These are phyloP conservation scores for Synergus gifuensis DNA, from an alignment of 2,888 invertebrate species.

Conservation along the genomic window DNA sequence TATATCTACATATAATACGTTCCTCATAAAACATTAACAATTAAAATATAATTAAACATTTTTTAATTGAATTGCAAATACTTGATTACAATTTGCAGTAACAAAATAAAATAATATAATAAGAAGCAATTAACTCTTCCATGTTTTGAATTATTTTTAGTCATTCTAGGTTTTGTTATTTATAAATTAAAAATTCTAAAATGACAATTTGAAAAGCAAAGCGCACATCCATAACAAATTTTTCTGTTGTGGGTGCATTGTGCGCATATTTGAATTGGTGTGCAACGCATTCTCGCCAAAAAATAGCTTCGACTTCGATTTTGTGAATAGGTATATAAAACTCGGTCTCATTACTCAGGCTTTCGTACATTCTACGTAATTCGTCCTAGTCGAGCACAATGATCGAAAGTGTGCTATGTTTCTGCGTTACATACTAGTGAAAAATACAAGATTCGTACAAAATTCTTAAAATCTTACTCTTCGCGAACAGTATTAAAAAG, in stretches of 20 bases:
- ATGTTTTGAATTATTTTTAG: background rate
- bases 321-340: conserved; percentile 33
- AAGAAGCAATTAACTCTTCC: background rate
- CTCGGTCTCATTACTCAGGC: conserved; percentile 11
- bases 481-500: conserved; percentile 59
- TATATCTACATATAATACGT: background rate
- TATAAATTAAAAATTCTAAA: background rate
- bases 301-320: conserved; percentile 12
- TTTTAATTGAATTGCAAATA: background rate
- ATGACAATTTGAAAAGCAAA: conserved; percentile 27
- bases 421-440: background rate
- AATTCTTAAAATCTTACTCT: conserved; percentile 60
- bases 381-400: conserved; percentile 55
- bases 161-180: background rate
- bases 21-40: background rate
- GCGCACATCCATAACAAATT: conserved; percentile 5
- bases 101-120: background rate
- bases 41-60: background rate
- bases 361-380: conserved; percentile 47
- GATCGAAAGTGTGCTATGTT: conserved; percentile 49
- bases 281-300: conserved; percentile 9
- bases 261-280: conserved; percentile 13
- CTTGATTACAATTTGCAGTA: background rate
- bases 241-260: background rate
- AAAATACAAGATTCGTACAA: conserved; percentile 70